These are phyloP conservation scores for Protaetia brevitarsis DNA, from an alignment of 1,140 invertebrate genomes.

Conservation along the genomic window DNA sequence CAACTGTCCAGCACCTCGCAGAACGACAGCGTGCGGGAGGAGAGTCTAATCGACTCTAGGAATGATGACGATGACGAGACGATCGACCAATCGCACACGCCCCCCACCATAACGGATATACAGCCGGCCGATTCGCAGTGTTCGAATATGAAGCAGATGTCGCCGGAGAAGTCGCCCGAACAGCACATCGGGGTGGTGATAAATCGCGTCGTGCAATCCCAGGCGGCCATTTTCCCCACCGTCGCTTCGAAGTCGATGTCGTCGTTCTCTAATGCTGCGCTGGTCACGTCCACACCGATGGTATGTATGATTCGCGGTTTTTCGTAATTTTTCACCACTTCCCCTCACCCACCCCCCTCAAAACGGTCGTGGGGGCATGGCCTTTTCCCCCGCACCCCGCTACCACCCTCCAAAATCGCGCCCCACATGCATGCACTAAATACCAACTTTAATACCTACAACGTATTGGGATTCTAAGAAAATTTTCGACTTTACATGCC, in stretches of 20 bases:
- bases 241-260: neutral
- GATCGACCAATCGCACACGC: constrained; percentile 38
- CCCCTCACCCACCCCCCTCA: no score
- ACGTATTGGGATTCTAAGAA: no score
- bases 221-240: neutral
- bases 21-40: constrained; percentile 29
- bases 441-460: no score
- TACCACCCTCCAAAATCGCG: no score
- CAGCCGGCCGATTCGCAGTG: constrained; percentile 47
- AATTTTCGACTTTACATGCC: no score
- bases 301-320: neutral
- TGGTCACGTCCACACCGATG: constrained; percentile 45
- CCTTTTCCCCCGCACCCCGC: no score
- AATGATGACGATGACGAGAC: constrained; percentile 23
- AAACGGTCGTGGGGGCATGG: no score
- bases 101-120: constrained; percentile 48
- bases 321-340: no score
- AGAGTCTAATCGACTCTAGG: constrained; percentile 8
- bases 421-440: no score
- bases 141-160: constrained; percentile 37
- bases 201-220: constrained; percentile 18
- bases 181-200: constrained; percentile 23
- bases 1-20: constrained; percentile 12
- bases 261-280: constrained; percentile 34
- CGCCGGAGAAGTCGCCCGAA: constrained; percentile 37